Conservation (phyloP, 2,888 invertebrate species). For the Ethmia dodecea region DNA sequence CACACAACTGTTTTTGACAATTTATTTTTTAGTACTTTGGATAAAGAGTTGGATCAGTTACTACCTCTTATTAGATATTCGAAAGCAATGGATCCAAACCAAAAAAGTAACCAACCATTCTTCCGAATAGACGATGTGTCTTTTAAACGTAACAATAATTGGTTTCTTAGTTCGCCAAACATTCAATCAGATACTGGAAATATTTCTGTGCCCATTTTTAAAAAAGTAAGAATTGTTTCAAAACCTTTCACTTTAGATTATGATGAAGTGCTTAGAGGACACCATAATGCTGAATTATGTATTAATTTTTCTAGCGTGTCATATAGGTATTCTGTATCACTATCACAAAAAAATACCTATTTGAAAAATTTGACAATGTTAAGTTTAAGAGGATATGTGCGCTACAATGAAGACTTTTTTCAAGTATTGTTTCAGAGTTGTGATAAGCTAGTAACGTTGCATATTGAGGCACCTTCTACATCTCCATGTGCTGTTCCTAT, state of each 20-base stretch:
- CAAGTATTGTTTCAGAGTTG: constrained; percentile 45
- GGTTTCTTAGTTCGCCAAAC: too few species aligned
- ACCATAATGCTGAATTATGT: constrained; percentile 32
- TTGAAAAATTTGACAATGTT: constrained; percentile 53
- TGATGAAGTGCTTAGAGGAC: constrained; percentile 39
- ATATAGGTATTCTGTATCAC: constrained; percentile 27
- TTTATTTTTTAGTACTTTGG: constrained; percentile 40
- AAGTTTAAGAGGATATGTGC: constrained; percentile 39
- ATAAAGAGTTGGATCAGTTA: too few species aligned
- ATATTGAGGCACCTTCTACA: constrained; percentile 32
- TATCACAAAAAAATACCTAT: constrained; percentile 34
- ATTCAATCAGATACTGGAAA: constrained; percentile 1
- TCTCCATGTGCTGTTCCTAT: constrained; percentile 31
- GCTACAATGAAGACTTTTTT: constrained; percentile 46
- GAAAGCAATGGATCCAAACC: too few species aligned
- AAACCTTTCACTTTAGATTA: constrained; percentile 35
- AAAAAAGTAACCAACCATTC: too few species aligned
- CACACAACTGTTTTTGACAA: constrained; percentile 38
- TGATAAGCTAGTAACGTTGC: constrained; percentile 43
- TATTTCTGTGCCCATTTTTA: constrained; percentile 20
- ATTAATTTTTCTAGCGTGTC: constrained; percentile 28
- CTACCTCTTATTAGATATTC: too few species aligned
- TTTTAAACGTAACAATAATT: too few species aligned
- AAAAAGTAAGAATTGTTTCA: constrained; percentile 33
- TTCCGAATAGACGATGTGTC: too few species aligned